Percentiles rank a stretch among this genome's conserved stretches.
phyloP scores from a whole-genome alignment of 2,888 invertebrate species.

The Rotaria macrura region DNA sequence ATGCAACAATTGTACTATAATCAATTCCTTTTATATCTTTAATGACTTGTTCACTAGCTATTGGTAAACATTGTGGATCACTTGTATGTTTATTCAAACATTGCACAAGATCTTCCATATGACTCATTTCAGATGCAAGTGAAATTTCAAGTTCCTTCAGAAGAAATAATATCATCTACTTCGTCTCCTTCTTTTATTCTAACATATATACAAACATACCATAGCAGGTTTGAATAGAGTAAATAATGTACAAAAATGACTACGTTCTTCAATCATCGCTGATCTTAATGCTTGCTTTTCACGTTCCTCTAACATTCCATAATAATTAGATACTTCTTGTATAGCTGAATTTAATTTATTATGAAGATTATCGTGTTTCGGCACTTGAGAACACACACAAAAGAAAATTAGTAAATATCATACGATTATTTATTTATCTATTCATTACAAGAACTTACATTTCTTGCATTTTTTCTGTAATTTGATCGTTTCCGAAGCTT shows the following conservation, averaged over 20 bases:
- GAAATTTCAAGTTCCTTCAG: conserved; percentile 78
- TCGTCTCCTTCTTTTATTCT: not conserved
- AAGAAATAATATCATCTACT: not conserved
- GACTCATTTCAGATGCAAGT: conserved; percentile 79
- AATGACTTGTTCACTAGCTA: conserved; percentile 76
- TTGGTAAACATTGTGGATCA: conserved; percentile 74
- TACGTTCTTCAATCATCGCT: conserved; percentile 78
- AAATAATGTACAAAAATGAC: conserved; percentile 81
- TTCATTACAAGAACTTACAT: conserved; percentile 45
- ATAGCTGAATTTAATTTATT: conserved; percentile 55
- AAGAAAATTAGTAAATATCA: not conserved
- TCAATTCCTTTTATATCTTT: conserved; percentile 54
- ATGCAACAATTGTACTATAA: conserved; percentile 37
- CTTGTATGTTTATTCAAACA: conserved; percentile 72
- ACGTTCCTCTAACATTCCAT: conserved; percentile 70
- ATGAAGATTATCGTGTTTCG: conserved; percentile 38
- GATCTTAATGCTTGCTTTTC: conserved; percentile 81
- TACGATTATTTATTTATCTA: not conserved
- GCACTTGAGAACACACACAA: not conserved
- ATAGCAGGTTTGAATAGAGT: conserved; percentile 84
- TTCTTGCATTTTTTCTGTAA: conserved; percentile 78
- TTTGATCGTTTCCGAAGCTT: conserved; percentile 76
- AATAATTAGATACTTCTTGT: conserved; percentile 71
- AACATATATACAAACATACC: conserved; percentile 42
- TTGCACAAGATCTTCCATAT: conserved; percentile 75